Evolutionary conservation across 2,113 vertebrate genomes (phyloP).

Genomic region (Crocuta crocuta): DNA sequence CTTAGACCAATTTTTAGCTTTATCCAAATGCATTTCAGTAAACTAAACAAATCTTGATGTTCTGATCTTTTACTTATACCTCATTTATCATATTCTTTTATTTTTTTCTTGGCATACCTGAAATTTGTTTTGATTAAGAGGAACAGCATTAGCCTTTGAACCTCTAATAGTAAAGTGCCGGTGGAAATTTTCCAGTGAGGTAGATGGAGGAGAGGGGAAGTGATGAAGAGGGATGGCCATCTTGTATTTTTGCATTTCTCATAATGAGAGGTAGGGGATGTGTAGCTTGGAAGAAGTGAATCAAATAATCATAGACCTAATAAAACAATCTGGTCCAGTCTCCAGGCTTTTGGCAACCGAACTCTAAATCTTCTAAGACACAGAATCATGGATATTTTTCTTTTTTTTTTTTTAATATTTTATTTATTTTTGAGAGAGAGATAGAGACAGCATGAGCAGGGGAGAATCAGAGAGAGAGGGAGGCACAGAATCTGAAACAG

Average conservation of each 20-base stretch:
- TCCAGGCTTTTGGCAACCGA: not conserved
- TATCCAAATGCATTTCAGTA: not conserved
- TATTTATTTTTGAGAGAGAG: too few relatives aligned
- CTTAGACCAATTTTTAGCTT: slow-evolving; percentile 29
- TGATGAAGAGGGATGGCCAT: rapidly evolving
- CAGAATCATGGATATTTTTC: not conserved
- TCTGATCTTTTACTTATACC: slow-evolving; percentile 20
- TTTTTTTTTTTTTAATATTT: too few relatives aligned
- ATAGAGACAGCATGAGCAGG: too few relatives aligned
- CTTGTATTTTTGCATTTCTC: not conserved
- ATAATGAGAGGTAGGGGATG: not conserved
- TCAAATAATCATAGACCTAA: not conserved
- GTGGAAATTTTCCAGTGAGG: not conserved
- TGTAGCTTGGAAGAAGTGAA: not conserved
- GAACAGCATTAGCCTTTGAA: not conserved
- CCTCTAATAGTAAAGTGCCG: not conserved
- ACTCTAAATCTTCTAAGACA: not conserved
- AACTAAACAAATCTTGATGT: slow-evolving; percentile 29
- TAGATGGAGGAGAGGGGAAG: rapidly evolving
- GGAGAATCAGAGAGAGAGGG: too few relatives aligned
- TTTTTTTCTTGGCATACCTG: not conserved
- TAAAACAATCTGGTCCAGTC: not conserved
- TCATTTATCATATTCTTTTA: not conserved
- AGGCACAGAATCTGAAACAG: too few relatives aligned
- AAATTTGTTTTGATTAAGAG: not conserved